These are phyloP conservation scores for Erethizon dorsatum DNA, from an alignment of 2,797 vertebrate genomes.

Conservation along the genomic window DNA sequence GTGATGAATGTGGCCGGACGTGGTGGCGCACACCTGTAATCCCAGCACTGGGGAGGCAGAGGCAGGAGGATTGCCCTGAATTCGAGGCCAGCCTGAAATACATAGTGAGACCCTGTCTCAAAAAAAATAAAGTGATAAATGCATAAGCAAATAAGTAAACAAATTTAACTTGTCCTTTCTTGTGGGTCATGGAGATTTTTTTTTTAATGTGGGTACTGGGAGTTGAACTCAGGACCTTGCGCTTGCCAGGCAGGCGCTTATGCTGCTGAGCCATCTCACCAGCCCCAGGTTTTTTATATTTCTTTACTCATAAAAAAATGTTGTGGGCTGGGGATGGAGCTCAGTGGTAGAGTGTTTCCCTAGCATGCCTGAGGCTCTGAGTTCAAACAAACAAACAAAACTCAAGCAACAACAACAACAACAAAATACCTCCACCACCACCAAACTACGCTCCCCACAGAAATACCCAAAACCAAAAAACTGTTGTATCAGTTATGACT, in stretches of 20 bases:
- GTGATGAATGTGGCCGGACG: neutral
- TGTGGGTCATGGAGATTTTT: neutral
- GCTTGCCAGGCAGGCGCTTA: no score
- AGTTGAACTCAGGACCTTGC: no score
- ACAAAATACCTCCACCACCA: neutral
- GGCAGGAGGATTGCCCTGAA: neutral
- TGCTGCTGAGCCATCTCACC: no score
- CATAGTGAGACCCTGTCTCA: neutral
- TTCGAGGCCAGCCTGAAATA: neutral
- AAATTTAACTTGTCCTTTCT: neutral
- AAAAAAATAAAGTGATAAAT: neutral
- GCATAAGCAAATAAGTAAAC: neutral
- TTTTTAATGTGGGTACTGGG: no score
- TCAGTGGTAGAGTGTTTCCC: neutral
- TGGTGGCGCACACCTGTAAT: neutral
- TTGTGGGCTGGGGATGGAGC: neutral
- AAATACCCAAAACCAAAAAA: neutral
- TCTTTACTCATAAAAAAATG: neutral
- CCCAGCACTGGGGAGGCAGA: neutral
- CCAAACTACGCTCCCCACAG: neutral
- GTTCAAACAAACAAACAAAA: neutral
- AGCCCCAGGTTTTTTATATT: neutral
- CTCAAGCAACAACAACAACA: neutral
- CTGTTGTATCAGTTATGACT: neutral
- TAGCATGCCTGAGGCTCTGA: neutral